Evolutionary conservation across 2,888 invertebrate species (phyloP), one percentile per base, ranked within the genome.

Genomic region (Druceiella hillmani): DNA sequence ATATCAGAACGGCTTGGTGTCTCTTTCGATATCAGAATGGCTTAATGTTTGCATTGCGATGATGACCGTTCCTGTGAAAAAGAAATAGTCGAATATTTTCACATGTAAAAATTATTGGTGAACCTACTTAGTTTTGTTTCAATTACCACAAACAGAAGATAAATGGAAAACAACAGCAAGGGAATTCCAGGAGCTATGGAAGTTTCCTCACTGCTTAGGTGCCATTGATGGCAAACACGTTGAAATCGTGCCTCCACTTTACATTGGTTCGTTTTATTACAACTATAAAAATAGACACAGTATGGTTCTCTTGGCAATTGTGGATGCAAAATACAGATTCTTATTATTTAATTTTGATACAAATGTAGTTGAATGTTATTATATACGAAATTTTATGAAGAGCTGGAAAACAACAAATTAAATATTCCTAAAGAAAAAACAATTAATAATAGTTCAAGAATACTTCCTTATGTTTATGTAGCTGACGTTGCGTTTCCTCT

Each of bases 151-250:
- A 38, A 39, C 34, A 11, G 41, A 45, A 34, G 37, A 25, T 10
- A 46, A 49, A 28, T 46, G 46, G 50, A 49, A 34, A 34, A 41
- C 17, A 9, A 41, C 48, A 35, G 46, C 46, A 17, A 27, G 39
- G 10, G 41, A 41, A 15, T 54, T 51, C 44, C 37, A 51, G 36
- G 41, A 35, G 26, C 42, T 29, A 36, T 46, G 43, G 37, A 46
- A 52, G 31, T 50, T 52, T 38, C 45, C 46, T 12, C 34, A 52
- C 39, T 51, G 48, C 31, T 27, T 50, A 26, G 49, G 51, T 17
- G 46, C 49, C 13, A 14, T 53, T 24, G 51, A 52, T 37, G 47
- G 50, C 14, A 53, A 53, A 38, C 51, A 54, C 41, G 34, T 54
- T 20, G 22, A 31, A 6, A 52, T 52, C 12, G 32, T 40, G 25